Conservation (phyloP, 2,888 invertebrate genomes). For the Quadriops clusia region DNA sequence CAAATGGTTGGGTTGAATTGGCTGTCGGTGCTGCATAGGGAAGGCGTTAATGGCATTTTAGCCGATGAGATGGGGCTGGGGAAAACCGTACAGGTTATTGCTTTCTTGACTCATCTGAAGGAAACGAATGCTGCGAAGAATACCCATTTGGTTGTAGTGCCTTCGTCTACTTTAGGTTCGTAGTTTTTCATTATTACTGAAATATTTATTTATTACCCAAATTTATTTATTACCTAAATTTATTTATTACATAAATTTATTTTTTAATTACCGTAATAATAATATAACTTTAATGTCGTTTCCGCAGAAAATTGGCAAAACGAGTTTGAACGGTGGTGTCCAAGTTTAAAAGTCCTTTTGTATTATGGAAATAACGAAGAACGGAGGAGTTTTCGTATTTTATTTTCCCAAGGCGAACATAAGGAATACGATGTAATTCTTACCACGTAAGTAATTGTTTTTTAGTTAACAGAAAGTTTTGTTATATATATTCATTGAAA, state of each 20-base stretch:
- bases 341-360: constrained; percentile 62
- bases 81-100: constrained; percentile 89
- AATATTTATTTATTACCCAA: background rate
- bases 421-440: constrained; percentile 71
- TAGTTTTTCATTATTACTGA: background rate
- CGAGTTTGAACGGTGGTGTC: constrained; percentile 71
- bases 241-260: background rate
- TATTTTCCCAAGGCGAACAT: constrained; percentile 60
- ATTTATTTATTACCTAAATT: background rate
- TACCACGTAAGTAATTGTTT: constrained; percentile 68
- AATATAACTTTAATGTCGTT: background rate
- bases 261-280: background rate
- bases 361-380: constrained; percentile 87
- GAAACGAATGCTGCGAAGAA: constrained; percentile 60
- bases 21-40: constrained; percentile 79
- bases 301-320: constrained; percentile 69
- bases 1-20: constrained; percentile 87
- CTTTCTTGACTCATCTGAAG: constrained; percentile 80
- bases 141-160: constrained; percentile 90
- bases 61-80: constrained; percentile 97
- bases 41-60: constrained; percentile 85
- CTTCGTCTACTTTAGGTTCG: constrained; percentile 83
- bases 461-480: background rate
- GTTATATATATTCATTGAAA: constrained; percentile 3
- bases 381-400: constrained; percentile 60